Percentiles rank a stretch among this genome's conserved stretches.
These are phyloP conservation scores for Drosophila gunungcola DNA, from an alignment of 1,140 invertebrate species.

Conservation along the genomic window DNA sequence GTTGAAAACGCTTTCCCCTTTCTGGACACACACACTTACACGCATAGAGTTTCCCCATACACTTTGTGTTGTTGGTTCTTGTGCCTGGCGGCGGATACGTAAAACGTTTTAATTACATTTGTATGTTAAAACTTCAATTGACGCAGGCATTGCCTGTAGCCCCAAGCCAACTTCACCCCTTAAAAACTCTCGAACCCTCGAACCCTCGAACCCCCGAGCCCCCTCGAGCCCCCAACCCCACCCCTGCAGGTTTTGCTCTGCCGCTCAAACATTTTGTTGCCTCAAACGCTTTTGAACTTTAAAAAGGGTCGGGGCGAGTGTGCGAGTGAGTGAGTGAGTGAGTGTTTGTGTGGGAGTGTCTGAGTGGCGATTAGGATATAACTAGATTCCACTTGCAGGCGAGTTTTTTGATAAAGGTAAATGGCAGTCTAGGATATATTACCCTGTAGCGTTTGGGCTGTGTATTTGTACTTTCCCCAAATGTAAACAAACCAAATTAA, in stretches of 20 bases:
- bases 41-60: conserved; percentile 43
- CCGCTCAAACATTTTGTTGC: conserved; percentile 43
- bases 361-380: conserved; percentile 76
- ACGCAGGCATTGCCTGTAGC: conserved; percentile 42
- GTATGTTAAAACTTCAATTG: conserved; percentile 83
- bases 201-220: not conserved
- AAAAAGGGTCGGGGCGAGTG: conserved; percentile 37
- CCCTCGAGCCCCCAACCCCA: not conserved
- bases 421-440: conserved; percentile 56
- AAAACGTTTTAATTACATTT: conserved; percentile 84
- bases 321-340: conserved; percentile 14
- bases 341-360: conserved; percentile 52
- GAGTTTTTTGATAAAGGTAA: conserved; percentile 78
- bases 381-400: conserved; percentile 74
- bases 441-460: conserved; percentile 9
- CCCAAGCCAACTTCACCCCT: conserved; percentile 13
- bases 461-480: conserved; percentile 23
- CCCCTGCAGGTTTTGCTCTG: not conserved
- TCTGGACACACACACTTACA: conserved; percentile 57
- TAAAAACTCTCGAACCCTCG: not conserved
- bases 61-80: conserved; percentile 69
- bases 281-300: conserved; percentile 80
- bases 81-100: conserved; percentile 73
- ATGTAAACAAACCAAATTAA: conserved; percentile 26
- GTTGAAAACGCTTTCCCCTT: conserved; percentile 52